phyloP scores from a whole-genome alignment of 2,888 invertebrate genomes.

The Spodoptera littoralis region DNA sequence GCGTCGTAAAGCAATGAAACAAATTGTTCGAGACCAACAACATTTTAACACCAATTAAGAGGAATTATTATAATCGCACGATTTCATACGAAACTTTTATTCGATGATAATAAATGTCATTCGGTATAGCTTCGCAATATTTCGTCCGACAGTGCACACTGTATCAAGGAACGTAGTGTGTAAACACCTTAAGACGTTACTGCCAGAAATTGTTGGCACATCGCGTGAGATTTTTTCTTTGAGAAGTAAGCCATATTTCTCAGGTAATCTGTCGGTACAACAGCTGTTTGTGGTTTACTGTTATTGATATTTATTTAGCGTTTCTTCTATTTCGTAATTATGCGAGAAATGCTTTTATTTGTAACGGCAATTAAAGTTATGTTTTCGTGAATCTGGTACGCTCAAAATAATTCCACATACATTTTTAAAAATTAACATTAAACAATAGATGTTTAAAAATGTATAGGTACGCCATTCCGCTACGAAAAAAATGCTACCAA shows the following conservation, averaged over 20 bases:
- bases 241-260: conserved; percentile 55
- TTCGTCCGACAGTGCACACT: conserved; percentile 37
- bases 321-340: conserved; percentile 31
- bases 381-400: neutral
- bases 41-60: conserved; percentile 52
- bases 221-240: conserved; percentile 34
- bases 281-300: conserved; percentile 56
- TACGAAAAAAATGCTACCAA: too few species aligned
- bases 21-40: conserved; percentile 43
- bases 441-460: too few species aligned
- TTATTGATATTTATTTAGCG: conserved; percentile 41
- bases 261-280: conserved; percentile 62
- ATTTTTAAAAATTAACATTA: neutral
- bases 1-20: conserved; percentile 43
- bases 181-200: conserved; percentile 56
- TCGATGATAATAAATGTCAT: conserved; percentile 47
- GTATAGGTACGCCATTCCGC: too few species aligned
- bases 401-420: conserved; percentile 1
- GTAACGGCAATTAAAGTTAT: conserved; percentile 18
- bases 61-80: conserved; percentile 53
- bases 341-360: conserved; percentile 44
- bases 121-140: conserved; percentile 39
- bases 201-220: conserved; percentile 63
- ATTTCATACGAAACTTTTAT: conserved; percentile 47
- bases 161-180: conserved; percentile 35